A percentile compares a stretch with the other conserved stretches of the same genome.
Evolutionary conservation across 2,113 vertebrate species (phyloP).

Genomic region (Terrapene triunguis): DNA sequence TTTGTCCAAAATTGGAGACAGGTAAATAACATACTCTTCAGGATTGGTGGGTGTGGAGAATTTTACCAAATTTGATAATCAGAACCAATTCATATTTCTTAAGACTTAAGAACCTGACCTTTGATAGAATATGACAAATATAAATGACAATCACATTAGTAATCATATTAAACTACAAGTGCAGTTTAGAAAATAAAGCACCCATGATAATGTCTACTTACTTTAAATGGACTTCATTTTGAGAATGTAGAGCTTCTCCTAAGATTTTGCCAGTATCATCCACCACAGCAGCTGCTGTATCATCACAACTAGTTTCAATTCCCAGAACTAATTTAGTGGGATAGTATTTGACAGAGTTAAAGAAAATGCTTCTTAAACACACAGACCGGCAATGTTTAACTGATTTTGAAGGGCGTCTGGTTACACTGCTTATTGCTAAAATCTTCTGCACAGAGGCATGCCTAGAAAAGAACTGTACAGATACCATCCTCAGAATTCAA

Average conservation of each 20-base stretch:
- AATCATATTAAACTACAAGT: neutral
- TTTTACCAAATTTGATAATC: neutral
- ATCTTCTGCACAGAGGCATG: neutral
- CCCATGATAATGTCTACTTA: constrained; percentile 67
- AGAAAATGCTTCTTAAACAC: constrained; percentile 29
- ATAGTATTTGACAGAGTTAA: neutral
- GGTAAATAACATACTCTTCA: neutral
- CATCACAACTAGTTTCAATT: constrained; percentile 97
- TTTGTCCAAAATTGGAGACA: neutral
- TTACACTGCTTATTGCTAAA: constrained; percentile 11
- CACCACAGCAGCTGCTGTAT: constrained; percentile 94
- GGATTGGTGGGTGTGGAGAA: neutral
- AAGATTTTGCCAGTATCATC: constrained; percentile 87
- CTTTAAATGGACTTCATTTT: constrained; percentile 91
- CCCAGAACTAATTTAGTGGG: constrained; percentile 85
- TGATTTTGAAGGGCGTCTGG: neutral
- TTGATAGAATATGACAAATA: neutral
- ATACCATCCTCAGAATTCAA: neutral
- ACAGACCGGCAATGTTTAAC: neutral
- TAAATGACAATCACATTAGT: neutral
- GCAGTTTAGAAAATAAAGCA: neutral
- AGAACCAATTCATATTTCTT: neutral
- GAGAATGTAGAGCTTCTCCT: constrained; percentile 91
- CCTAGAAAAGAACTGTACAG: constrained; percentile 29
- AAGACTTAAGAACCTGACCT: neutral